phyloP scores from a whole-genome alignment of 2,797 vertebrate species.

The Acipenser oxyrinchus region DNA sequence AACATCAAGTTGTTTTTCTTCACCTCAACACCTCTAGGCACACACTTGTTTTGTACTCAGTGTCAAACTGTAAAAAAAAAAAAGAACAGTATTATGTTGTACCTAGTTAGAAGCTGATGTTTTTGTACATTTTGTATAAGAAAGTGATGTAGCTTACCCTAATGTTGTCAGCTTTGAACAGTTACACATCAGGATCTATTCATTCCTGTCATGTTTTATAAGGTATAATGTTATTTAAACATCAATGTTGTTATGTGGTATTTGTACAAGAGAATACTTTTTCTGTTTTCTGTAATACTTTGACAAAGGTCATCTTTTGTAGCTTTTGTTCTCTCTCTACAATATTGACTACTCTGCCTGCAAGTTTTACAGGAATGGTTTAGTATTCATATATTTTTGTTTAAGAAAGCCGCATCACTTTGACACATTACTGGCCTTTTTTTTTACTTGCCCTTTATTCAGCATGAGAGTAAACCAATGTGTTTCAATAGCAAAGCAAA shows the following conservation, averaged over 20 bases:
- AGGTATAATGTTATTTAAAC: conserved; percentile 63
- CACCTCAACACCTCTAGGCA: conserved; percentile 80
- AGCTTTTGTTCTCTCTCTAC: conserved; percentile 64
- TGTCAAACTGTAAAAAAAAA: conserved; percentile 62
- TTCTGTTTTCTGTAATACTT: conserved; percentile 66
- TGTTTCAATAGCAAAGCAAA: conserved; percentile 57
- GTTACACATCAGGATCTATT: conserved; percentile 73
- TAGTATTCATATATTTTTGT: conserved; percentile 57
- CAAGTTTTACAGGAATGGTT: conserved; percentile 63
- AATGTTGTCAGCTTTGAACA: conserved; percentile 75
- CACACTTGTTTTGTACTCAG: conserved; percentile 70
- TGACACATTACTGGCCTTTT: conserved; percentile 54
- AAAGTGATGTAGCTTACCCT: conserved; percentile 88
- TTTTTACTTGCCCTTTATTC: conserved; percentile 52
- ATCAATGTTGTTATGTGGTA: conserved; percentile 87
- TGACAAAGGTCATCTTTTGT: conserved; percentile 63
- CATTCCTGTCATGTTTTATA: conserved; percentile 45
- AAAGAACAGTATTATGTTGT: conserved; percentile 77
- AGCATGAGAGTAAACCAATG: conserved; percentile 65
- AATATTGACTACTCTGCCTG: conserved; percentile 57
- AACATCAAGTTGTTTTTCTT: conserved; percentile 76
- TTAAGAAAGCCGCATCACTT: conserved; percentile 41
- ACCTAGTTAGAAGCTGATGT: conserved; percentile 90
- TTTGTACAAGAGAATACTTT: conserved; percentile 84
- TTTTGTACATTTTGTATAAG: conserved; percentile 99